phyloP scores from a whole-genome alignment of 2,113 vertebrate species.

The Polypterus senegalus region DNA sequence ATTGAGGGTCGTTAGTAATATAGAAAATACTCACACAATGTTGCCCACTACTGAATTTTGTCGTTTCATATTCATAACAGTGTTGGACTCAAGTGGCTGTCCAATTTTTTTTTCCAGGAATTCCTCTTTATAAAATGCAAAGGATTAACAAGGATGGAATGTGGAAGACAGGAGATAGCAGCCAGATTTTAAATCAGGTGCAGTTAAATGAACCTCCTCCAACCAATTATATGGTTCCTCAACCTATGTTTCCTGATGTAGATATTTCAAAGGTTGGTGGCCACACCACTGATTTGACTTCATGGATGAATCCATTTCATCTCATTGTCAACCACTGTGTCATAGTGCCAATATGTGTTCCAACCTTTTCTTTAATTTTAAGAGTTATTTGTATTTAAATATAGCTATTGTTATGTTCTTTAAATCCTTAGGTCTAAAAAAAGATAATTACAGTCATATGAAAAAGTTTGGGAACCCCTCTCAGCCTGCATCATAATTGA shows the following conservation, averaged over 20 bases:
- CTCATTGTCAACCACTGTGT: constrained; percentile 28
- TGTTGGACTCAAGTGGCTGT: too few relatives aligned
- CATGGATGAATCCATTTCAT: constrained; percentile 29
- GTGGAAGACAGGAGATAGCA: constrained; percentile 48
- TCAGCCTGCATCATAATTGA: too few relatives aligned
- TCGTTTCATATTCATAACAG: too few relatives aligned
- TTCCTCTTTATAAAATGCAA: constrained; percentile 59
- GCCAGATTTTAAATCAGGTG: constrained; percentile 45
- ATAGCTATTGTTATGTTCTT: not conserved
- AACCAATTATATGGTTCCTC: constrained; percentile 40
- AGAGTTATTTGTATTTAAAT: not conserved
- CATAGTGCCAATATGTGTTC: not conserved
- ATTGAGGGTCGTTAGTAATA: too few relatives aligned
- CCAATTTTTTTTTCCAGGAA: constrained; percentile 36
- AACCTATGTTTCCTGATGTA: constrained; percentile 39
- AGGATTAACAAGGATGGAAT: constrained; percentile 57
- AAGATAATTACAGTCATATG: not conserved
- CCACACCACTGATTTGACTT: constrained; percentile 12
- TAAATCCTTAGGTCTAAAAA: not conserved
- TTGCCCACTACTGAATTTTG: too few relatives aligned
- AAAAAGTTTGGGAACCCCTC: too few relatives aligned
- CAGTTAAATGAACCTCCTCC: constrained; percentile 32
- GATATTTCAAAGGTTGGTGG: constrained; percentile 53
- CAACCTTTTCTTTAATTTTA: not conserved
- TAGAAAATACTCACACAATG: too few relatives aligned